Base-by-base conservation (phyloP, 1,140 invertebrate species). In the Bombus pascuorum region DNA sequence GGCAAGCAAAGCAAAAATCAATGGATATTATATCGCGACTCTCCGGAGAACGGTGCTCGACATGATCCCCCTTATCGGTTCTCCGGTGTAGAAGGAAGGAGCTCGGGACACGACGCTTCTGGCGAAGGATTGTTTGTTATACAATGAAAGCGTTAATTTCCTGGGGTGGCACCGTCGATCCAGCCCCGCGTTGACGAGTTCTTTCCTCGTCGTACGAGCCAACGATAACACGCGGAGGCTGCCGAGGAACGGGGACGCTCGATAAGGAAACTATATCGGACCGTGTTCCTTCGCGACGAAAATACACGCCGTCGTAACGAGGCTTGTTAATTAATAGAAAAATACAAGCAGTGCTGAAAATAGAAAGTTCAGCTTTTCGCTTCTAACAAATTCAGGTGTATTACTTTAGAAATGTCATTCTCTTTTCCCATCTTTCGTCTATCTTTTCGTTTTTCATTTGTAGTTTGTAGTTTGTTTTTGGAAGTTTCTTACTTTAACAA, bases 71-170 rank as follows among this genome's bases (percentile, higher is more conserved):
- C 65, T 89, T 86, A 88, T 89, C 79, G 83, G n/a, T 13, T 13
- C 57, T 15, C 22, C 10, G 39, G 42, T 66, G 1, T 39, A 53
- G 59, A 42, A 22, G 57, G n/a, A 77, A 72, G 32, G 13, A 5
- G 15, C 39, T 25, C 22, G 47, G 34, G 9, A 66, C 44, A 57
- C 32, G 37, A 15, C 13, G 44, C 59, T 39, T 72, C 39, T 34
- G 59, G 18, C 25, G 37, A 34, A 75, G 81, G 89, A 93, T 90
- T 91, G 85, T 93, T 91, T 90, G 88, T 91, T 91, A 82, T 90
- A 81, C 90, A 85, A 87, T 72, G 90, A 90, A 91, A 89, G 88
- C 89, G 88, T 89, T 93, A 93, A 94, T 94, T 93, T 94, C 88
- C 91, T 90, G 87, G 78, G 71, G 73, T 53, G 39, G 83, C 76